These are phyloP conservation scores for Globicephala melas DNA, from an alignment of 2,113 vertebrate genomes.

Conservation along the genomic window DNA sequence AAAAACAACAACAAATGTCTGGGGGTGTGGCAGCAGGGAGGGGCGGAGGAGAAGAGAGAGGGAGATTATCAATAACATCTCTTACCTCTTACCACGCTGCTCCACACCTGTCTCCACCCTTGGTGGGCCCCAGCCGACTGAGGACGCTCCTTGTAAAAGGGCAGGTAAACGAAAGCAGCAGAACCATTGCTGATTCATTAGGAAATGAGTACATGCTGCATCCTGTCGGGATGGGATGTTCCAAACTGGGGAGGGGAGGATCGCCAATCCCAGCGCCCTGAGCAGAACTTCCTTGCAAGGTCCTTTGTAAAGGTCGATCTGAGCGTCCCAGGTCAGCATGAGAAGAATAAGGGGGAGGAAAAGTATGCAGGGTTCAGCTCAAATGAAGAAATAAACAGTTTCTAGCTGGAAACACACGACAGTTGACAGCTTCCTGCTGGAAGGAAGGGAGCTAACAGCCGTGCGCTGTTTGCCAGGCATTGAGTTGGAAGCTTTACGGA, in stretches of 20 bases:
- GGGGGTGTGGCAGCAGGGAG: conserved; percentile 27
- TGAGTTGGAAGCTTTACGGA: neutral
- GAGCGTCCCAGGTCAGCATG: neutral
- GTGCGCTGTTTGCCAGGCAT: neutral
- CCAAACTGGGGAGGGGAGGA: neutral
- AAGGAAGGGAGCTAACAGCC: neutral
- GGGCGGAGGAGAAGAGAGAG: neutral
- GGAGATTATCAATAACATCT: conserved; percentile 35
- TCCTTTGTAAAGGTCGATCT: neutral
- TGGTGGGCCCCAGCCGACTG: neutral
- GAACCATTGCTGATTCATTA: neutral
- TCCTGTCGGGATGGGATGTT: conserved; percentile 2
- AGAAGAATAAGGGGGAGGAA: neutral
- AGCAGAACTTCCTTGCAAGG: neutral
- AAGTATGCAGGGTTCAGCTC: neutral
- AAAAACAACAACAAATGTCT: conserved; percentile 52
- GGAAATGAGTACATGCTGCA: neutral
- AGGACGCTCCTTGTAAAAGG: neutral
- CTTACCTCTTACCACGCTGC: neutral
- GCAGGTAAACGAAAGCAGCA: neutral
- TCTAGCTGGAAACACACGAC: neutral
- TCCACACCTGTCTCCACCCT: conserved; percentile 31
- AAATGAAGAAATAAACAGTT: neutral
- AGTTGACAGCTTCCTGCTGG: neutral
- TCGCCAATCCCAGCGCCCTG: neutral